Evolutionary conservation across 2,888 invertebrate genomes (phyloP).

Genomic region (Teleogryllus oceanicus): DNA sequence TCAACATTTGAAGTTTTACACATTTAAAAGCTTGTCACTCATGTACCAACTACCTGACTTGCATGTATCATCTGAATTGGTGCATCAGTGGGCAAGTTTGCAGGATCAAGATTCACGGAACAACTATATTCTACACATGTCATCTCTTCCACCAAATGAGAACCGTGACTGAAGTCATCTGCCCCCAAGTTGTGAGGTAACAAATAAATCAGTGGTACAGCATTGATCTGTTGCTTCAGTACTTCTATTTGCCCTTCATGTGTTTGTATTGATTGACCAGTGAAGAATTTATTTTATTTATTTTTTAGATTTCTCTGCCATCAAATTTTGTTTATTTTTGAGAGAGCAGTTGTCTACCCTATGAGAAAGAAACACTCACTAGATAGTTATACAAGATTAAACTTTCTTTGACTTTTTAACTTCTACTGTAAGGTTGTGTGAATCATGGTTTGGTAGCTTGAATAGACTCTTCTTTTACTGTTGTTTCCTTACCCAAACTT

Average conservation of each 20-base stretch:
- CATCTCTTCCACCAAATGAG: slow-evolving; percentile 23
- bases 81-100: slow-evolving; percentile 23
- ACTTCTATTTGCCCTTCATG: background rate
- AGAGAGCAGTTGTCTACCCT: too few species aligned
- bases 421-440: too few species aligned
- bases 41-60: slow-evolving; percentile 20
- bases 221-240: background rate
- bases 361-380: too few species aligned
- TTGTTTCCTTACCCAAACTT: background rate
- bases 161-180: slow-evolving; percentile 18
- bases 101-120: slow-evolving; percentile 26
- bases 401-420: too few species aligned
- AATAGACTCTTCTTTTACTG: too few species aligned
- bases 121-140: slow-evolving; percentile 24
- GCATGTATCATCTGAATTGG: slow-evolving; percentile 19
- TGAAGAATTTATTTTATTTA: background rate
- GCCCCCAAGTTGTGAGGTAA: slow-evolving; percentile 24
- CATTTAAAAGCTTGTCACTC: slow-evolving; percentile 7
- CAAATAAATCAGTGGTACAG: background rate
- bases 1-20: background rate
- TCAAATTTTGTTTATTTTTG: background rate
- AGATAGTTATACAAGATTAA: too few species aligned
- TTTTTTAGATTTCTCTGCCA: background rate
- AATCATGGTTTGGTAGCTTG: too few species aligned
- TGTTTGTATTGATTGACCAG: background rate